Percentiles rank a stretch among this genome's conserved stretches.
These are phyloP conservation scores for Phylloscopus trochilus DNA, from an alignment of 2,113 vertebrate genomes.

Conservation along the genomic window DNA sequence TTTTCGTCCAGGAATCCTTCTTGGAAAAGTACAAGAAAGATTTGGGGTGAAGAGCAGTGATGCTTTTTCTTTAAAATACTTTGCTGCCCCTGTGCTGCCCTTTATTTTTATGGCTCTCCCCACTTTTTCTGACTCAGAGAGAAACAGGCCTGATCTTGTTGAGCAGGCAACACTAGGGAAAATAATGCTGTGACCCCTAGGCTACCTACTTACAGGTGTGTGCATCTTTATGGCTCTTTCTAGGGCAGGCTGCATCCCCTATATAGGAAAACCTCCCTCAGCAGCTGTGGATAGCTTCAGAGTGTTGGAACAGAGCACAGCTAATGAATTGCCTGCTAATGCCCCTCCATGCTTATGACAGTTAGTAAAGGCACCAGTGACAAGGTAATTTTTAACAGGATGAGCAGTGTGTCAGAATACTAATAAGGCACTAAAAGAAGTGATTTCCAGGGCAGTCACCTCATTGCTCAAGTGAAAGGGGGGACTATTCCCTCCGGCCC, in stretches of 20 bases:
- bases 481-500: conserved; percentile 10
- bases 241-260: neutral
- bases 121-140: neutral
- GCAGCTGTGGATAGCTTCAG: neutral
- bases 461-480: conserved; percentile 15
- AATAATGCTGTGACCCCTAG: neutral
- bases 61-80: neutral
- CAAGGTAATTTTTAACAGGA: conserved; percentile 54
- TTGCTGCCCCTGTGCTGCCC: neutral
- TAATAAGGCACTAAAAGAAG: conserved; percentile 57
- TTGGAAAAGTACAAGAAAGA: neutral
- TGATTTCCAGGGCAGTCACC: conserved; percentile 7
- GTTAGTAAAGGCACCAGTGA: conserved; percentile 17
- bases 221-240: neutral
- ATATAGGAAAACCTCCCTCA: neutral
- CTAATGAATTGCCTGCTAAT: conserved; percentile 53
- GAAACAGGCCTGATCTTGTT: neutral
- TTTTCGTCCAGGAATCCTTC: neutral
- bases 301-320: neutral
- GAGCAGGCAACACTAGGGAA: neutral
- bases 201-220: accelerated
- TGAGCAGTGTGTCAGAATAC: conserved; percentile 52
- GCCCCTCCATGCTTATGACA: conserved; percentile 35
- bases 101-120: neutral
- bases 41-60: neutral